These are phyloP conservation scores for Cydia pomonella DNA, from an alignment of 1,140 invertebrate genomes.

Conservation along the genomic window DNA sequence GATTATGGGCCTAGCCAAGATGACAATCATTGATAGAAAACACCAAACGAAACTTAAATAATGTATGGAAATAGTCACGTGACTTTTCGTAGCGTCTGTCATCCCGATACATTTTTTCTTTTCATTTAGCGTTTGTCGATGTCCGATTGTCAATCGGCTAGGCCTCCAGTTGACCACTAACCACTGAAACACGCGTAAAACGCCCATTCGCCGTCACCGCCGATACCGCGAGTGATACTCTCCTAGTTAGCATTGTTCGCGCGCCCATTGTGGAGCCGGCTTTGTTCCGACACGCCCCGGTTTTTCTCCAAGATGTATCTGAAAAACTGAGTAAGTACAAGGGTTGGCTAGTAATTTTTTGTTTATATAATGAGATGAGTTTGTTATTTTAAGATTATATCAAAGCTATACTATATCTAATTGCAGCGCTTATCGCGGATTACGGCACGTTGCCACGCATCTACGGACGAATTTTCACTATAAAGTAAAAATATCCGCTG, in stretches of 20 bases:
- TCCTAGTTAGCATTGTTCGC: conserved; percentile 75
- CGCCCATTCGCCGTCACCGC: not conserved
- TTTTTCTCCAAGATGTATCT: conserved; percentile 67
- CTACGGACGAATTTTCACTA: too few relatives aligned
- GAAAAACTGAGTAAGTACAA: conserved; percentile 58
- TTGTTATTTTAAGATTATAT: not conserved
- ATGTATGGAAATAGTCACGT: too few relatives aligned
- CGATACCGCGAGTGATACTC: conserved; percentile 63
- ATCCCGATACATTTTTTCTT: too few relatives aligned
- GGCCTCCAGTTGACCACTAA: not conserved
- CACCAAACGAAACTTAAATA: too few relatives aligned
- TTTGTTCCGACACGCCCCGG: conserved; percentile 75
- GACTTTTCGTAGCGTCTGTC: too few relatives aligned
- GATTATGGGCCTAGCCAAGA: too few relatives aligned
- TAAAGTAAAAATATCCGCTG: too few relatives aligned
- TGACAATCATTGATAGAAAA: too few relatives aligned
- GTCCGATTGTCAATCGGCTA: too few relatives aligned
- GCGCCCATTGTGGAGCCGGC: conserved; percentile 63
- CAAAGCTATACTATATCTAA: not conserved
- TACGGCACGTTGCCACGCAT: too few relatives aligned
- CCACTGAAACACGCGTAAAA: not conserved
- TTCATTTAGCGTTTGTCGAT: too few relatives aligned
- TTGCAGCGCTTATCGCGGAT: not conserved
- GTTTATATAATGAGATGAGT: conserved; percentile 13
- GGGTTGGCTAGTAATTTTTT: conserved; percentile 57